These are phyloP conservation scores for Leptinotarsa texana DNA, from an alignment of 1,140 invertebrate species.

Conservation along the genomic window DNA sequence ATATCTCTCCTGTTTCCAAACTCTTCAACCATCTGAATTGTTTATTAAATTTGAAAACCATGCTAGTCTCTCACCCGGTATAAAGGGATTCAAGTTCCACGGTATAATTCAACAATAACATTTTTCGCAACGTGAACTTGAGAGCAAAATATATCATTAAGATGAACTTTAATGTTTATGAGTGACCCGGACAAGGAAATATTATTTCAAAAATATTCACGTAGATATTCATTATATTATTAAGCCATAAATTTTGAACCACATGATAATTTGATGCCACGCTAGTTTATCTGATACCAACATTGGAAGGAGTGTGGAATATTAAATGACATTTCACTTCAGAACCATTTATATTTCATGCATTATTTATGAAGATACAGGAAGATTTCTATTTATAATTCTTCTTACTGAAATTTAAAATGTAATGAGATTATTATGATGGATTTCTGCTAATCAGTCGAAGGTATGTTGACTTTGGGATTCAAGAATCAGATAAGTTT, in stretches of 20 bases:
- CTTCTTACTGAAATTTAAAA: not conserved
- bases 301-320: constrained; percentile 17
- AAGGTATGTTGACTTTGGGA: too few relatives aligned
- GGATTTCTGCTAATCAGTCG: too few relatives aligned
- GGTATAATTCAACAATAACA: too few relatives aligned
- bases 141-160: not conserved
- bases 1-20: too few relatives aligned
- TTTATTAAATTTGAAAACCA: too few relatives aligned
- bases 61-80: too few relatives aligned
- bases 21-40: too few relatives aligned
- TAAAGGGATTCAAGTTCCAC: too few relatives aligned
- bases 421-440: too few relatives aligned
- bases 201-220: not conserved
- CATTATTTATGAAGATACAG: constrained; percentile 13
- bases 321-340: constrained; percentile 21
- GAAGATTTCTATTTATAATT: not conserved
- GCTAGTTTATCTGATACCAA: constrained; percentile 10
- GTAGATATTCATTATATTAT: constrained; percentile 21
- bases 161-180: not conserved
- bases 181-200: constrained; percentile 6
- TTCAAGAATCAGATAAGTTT: too few relatives aligned
- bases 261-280: constrained; percentile 16
- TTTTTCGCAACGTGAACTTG: too few relatives aligned
- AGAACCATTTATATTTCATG: constrained; percentile 6
- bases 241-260: constrained; percentile 17